These are phyloP conservation scores for Bufotes viridis DNA, from an alignment of 2,797 vertebrate genomes.

Conservation along the genomic window DNA sequence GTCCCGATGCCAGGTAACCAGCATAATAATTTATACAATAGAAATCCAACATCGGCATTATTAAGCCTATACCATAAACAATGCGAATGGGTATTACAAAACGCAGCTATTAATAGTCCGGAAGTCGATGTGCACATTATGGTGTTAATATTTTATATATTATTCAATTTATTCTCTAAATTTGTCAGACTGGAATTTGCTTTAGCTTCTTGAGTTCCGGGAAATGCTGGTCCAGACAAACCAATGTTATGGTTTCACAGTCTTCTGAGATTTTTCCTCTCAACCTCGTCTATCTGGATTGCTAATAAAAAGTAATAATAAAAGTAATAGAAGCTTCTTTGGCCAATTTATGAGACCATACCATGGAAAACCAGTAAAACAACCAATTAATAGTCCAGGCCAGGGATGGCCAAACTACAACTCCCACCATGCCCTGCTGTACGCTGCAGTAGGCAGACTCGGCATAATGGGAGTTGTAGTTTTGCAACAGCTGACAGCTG, in stretches of 20 bases:
- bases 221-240: slow-evolving; percentile 13
- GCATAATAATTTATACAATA: slow-evolving; percentile 48
- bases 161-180: slow-evolving; percentile 32
- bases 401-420: too few species aligned
- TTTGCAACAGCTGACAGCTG: too few species aligned
- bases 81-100: slow-evolving; percentile 6
- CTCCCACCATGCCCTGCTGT: too few species aligned
- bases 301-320: background rate
- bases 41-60: slow-evolving; percentile 5
- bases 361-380: background rate
- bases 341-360: background rate
- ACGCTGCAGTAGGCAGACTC: too few species aligned
- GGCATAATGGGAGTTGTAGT: too few species aligned
- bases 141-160: slow-evolving; percentile 52
- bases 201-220: background rate
- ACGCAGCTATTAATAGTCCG: slow-evolving; percentile 20
- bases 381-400: background rate
- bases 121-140: slow-evolving; percentile 32
- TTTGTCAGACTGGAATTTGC: slow-evolving; percentile 6
- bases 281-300: background rate
- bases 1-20: slow-evolving; percentile 45
- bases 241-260: background rate
- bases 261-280: background rate
- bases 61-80: slow-evolving; percentile 39
- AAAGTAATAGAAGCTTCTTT: background rate